Conservation (phyloP, 2,888 invertebrate genomes). For the Diadegma fenestrale region DNA sequence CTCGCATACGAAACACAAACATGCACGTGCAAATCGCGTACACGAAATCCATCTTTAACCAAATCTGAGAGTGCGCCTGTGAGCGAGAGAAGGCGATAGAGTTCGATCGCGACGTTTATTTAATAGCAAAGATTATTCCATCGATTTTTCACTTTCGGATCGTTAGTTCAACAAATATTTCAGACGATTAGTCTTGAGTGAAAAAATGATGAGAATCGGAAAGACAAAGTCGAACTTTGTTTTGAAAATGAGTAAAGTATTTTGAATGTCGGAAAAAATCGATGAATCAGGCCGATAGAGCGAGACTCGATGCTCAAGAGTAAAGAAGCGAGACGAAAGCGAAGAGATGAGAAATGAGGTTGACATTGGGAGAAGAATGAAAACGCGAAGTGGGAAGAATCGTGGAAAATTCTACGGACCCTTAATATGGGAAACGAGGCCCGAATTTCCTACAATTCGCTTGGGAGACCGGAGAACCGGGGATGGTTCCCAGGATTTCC, state of each 20-base stretch:
- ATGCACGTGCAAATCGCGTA: conserved; percentile 42
- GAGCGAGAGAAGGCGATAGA: conserved; percentile 7
- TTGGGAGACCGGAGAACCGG: conserved; percentile 26
- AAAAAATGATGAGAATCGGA: not conserved
- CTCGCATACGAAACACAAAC: conserved; percentile 42
- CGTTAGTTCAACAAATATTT: conserved; percentile 15
- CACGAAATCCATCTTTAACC: conserved; percentile 49
- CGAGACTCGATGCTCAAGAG: conserved; percentile 4
- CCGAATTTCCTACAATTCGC: conserved; percentile 58
- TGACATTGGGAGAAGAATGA: conserved; percentile 11
- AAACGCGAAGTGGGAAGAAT: conserved; percentile 46
- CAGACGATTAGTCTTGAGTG: not conserved
- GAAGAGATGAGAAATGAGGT: conserved; percentile 38
- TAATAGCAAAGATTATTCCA: not conserved
- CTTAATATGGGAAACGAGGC: conserved; percentile 39
- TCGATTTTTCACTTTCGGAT: not conserved
- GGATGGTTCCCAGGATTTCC: conserved; percentile 63
- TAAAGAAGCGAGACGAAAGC: conserved; percentile 8
- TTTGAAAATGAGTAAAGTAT: too few relatives aligned
- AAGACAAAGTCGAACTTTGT: conserved; percentile 3
- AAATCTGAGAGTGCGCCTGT: conserved; percentile 14
- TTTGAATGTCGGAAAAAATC: conserved; percentile 37
- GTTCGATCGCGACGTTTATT: not conserved
- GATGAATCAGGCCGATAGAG: conserved; percentile 29
- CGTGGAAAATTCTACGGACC: conserved; percentile 48